Conservation (phyloP, 2,113 vertebrate genomes). For the Pontoporia blainvillei region DNA sequence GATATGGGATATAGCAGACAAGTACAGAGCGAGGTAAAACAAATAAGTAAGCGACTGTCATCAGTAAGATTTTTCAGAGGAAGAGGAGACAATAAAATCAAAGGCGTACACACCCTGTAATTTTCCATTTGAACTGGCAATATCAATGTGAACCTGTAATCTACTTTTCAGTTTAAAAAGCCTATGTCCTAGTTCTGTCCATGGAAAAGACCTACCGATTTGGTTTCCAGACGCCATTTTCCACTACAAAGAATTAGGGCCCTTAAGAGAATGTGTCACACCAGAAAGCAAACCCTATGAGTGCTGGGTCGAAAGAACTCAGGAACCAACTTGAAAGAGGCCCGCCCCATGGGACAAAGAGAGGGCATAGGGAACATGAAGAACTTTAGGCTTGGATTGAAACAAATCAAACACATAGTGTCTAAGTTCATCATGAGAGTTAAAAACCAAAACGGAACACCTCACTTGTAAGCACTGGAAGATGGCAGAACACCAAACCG, state of each 20-base stretch:
- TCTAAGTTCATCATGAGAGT: not conserved
- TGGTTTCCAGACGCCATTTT: no score
- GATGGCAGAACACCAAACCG: fast-evolving
- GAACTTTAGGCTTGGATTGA: not conserved
- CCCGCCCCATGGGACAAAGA: fast-evolving
- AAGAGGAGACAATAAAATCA: not conserved
- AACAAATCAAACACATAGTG: not conserved
- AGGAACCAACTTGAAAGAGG: not conserved
- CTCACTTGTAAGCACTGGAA: not conserved
- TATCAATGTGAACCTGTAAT: not conserved
- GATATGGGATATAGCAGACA: not conserved
- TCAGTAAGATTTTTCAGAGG: not conserved
- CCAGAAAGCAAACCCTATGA: not conserved
- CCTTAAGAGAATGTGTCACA: not conserved
- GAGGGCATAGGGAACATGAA: not conserved
- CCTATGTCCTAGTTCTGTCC: not conserved
- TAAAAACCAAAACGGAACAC: no score
- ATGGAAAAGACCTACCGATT: not conserved
- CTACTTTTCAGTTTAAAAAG: not conserved
- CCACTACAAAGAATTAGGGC: not conserved
- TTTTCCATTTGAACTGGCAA: not conserved
- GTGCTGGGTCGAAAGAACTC: not conserved
- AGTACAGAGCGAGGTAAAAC: not conserved
- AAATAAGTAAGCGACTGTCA: not conserved
- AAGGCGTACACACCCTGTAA: not conserved